Evolutionary conservation across 2,797 vertebrate genomes (phyloP), one percentile per base, ranked within the genome.

Genomic region (Coreius guichenoti): DNA sequence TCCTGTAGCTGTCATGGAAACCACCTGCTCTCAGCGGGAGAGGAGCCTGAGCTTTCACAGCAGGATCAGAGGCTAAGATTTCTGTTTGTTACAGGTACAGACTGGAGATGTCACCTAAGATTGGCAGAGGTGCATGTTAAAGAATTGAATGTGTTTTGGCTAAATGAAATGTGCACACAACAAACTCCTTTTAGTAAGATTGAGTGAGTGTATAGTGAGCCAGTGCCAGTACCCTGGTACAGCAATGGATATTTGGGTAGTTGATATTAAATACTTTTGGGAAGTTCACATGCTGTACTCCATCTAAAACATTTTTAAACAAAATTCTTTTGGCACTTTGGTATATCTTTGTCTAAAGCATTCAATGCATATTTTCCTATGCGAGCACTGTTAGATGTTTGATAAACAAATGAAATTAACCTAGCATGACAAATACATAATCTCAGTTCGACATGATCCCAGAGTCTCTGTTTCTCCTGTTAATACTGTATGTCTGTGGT

Each of bases 1-100:
- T 69, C 65, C 80, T 69, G 63, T 72, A 78, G 84, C 84, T 87
- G 84, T 86, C 86, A 86, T 87, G 80, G 81, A 81, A 84, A 86
- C 86, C 73, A 87, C 88, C 81, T 87, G 76, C 81, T 86, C 77
- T 79, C 54, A 33, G 73, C 43, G 56, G 73, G 70, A 80, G 61
- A 67, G 58, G 31, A 88, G 61, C 75, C 69, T 75, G 61, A 47
- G 77, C 77, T 75, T 83, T 68, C 77, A 80, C 81, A 73, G 77
- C 51, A 81, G 70, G 80, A 86, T 89, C 80, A 77, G 83, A 70
- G 43, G 75, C 23, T 67, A 68, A 85, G 77, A 51, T 77, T 80
- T 72, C 69, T 73, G 74, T 82, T 82, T 73, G 29, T 67, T 86
- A 54, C 74, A 83, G 65, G 77, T 80, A 82, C 76, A 73, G 68